Evolutionary conservation across 2,797 vertebrate genomes (phyloP), one percentile per base, ranked within the genome.

Genomic region (Rhynchotus rufescens): DNA sequence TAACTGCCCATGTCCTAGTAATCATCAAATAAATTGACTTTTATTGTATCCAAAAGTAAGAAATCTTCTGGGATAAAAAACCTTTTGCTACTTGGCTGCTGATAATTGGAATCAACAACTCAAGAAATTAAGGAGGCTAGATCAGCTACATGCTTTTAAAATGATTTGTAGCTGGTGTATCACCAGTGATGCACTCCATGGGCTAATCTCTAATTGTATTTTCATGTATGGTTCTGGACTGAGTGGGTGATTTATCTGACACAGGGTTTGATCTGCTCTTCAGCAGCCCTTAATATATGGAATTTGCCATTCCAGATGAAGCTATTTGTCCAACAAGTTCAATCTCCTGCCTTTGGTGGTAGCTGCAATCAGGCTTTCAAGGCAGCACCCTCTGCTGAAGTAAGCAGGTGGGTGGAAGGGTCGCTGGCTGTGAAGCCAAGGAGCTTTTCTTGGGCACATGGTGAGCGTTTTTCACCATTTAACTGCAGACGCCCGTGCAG

Each of bases 21-120:
- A 95, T 94, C 93, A 91, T 93, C 2, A 36, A 93, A 94, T 95
- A 96, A 97, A 96, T 96, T 95, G 96, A 94, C 95, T 97, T 96
- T 95, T 84, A 96, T 91, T 95, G 95, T 97, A 94, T 91, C 90
- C 86, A 84, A 89, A 94, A 91, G 95, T 89, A 93, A 93, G 94
- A 94, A 94, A 95, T 90, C 95, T 94, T 94, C 86, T 86, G 96
- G 95, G 96, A 95, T 87, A 83, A 90, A 92, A 93, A 93, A 54
- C 87, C 80, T 92, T 95, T 94, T 93, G 91, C 92, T 92, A 89
- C 80, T 89, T 93, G 93, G 71, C 87, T 94, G 89, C 94, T 96
- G 86, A 88, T 96, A 95, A 96, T 93, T 94, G 95, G 87, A 96
- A 95, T 91, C 92, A 95, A 96, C 89, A 94, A 93, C 92, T 95